Evolutionary conservation across 2,113 vertebrate genomes (phyloP), one percentile per base, ranked within the genome.

Genomic region (Esox niger): DNA sequence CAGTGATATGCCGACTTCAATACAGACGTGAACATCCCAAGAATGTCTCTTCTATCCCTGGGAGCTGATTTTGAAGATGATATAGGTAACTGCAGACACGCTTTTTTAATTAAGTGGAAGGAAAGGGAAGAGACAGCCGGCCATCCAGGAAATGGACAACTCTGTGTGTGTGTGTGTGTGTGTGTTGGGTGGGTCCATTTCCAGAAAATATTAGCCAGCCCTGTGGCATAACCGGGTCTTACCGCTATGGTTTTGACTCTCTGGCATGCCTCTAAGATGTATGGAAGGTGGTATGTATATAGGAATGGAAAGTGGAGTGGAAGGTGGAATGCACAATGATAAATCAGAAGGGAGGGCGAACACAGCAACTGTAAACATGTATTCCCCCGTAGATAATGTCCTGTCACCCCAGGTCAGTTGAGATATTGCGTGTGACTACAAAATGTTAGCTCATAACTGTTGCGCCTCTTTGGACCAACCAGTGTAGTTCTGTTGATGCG

Each of bases 31-130:
- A 43, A 73, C 54, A 25, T 72, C 74, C 57, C 64, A 59, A 82
- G 78, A 79, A 80, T 71, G 72, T 43, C 13, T 25, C 46, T 1
- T 35, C 71, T 64, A 10, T 79, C 70, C 17, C 29, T 78, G 75
- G 79, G 77, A 82, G 63, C 32, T 69, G 60, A 82, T 76, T 74
- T 66, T 73, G 83, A 84, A 87, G 74, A 82, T 70, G 23, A 74
- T 79, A 76, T 75, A 81, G 64, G 75, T 74, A 66, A 73, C 54
- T 46, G 52, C 58, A 74, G 74, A 60, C 26, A 27, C 29, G 65
- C 59, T 78, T 35, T 64, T 63, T 33, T 25, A 67, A 81, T 70
- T 77, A 75, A 75, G 20, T 63, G 55, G 46, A 58, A 15, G 35
- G 61, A 29, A 55, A 38, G 27, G 47, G 6, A 21, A 7, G 47